phyloP scores from a whole-genome alignment of 2,888 invertebrate genomes.

The Drosophila peninsularis region DNA sequence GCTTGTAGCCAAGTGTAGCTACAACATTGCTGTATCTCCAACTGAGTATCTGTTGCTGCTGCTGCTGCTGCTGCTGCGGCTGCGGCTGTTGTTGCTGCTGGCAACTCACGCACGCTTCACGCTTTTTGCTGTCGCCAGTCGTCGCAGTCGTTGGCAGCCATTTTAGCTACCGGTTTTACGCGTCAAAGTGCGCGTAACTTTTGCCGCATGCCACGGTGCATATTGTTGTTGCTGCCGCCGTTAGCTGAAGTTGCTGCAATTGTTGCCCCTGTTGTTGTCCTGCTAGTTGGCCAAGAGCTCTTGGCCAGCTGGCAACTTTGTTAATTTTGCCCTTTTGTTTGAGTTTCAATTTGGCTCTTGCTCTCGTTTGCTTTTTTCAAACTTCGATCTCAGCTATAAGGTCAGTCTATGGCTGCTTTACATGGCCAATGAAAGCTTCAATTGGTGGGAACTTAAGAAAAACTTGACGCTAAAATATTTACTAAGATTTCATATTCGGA shows the following conservation, averaged over 20 bases:
- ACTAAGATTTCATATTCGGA: no score
- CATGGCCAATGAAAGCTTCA: no score
- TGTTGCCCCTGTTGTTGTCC: conserved; percentile 5
- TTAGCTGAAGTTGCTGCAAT: conserved; percentile 33
- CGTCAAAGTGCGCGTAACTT: conserved; percentile 76
- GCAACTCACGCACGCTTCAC: conserved; percentile 67
- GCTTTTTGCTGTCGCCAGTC: conserved; percentile 35
- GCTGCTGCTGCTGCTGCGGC: conserved; percentile 6
- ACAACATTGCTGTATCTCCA: conserved; percentile 66
- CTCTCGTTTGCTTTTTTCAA: neutral
- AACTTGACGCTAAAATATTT: no score
- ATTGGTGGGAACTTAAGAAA: neutral
- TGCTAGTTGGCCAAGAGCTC: conserved; percentile 2
- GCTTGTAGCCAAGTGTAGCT: conserved; percentile 66
- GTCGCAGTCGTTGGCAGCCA: conserved; percentile 55
- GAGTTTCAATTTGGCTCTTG: conserved; percentile 21
- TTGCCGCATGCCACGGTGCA: conserved; percentile 71
- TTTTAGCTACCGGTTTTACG: conserved; percentile 79
- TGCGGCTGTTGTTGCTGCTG: conserved; percentile 15
- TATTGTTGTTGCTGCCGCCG: conserved; percentile 43
- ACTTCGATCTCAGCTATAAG: neutral
- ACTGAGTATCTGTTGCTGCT: conserved; percentile 53
- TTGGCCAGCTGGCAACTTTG: conserved; percentile 38
- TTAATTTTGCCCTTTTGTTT: conserved; percentile 26
- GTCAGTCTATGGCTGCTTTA: neutral